Base-by-base conservation (phyloP, 2,888 invertebrate species). In the Ditula angustiorana region DNA sequence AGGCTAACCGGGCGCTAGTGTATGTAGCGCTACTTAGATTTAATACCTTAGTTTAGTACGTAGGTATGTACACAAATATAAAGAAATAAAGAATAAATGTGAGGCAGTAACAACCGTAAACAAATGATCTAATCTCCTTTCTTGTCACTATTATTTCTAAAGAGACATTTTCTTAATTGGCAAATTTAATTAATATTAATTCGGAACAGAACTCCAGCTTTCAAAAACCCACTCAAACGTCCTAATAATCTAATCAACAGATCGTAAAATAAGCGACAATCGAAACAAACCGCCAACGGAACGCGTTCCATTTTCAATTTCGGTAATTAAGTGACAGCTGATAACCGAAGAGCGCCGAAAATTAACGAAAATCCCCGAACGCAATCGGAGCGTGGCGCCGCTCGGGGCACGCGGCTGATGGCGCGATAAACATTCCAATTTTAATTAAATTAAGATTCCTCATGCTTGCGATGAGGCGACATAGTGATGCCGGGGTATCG, bases 361-460 rank as follows among this genome's bases (percentile, higher is more conserved):
- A 80, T 79, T 77, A 74, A 64, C 73, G 76, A 74, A 76, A 78
- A 80, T 80, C 77, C 75, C 71, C 74, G 70, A 72, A 66, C 74
- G 74, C 83, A 81, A 82, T 82, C 84, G 83, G 77, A 82, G 85
- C 88, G 90, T 88, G 85, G 82, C 88, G 80, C 79, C 87, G 87
- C 86, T 88, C 82, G 70, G 70, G 75, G 77, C 86, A 86, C 82
- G 87, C 83, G 86, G 16, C 44, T 84, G 84, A 86, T 87, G 74
- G 66, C 66, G 66, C 80, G 87, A 89, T 88, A 88, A 82, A 76
- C 80, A 79, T 80, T 81, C 81, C 82, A 80, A 81, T 86, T 91
- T 90, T 91, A 91, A 91, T 91, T 92, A 88, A 92, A 92, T 91
- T 87, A 89, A 85, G 87, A 91, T 89, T 90, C 88, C 84, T 26